phyloP scores from a whole-genome alignment of 2,797 vertebrate genomes.

The Paratrypauchen microcephalus region DNA sequence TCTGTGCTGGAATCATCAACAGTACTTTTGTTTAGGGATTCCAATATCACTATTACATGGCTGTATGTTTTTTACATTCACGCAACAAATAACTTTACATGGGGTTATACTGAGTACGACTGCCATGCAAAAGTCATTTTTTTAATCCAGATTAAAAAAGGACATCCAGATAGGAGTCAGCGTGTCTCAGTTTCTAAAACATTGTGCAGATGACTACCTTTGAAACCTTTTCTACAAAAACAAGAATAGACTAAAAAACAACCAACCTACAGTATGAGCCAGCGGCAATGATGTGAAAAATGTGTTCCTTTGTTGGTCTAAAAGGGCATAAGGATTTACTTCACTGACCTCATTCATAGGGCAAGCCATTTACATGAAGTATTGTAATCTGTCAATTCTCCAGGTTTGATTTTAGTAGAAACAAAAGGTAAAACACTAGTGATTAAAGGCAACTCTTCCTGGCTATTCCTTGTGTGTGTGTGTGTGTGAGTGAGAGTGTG shows the following conservation, averaged over 20 bases:
- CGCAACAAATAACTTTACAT: too few relatives aligned
- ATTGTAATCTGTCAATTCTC: not conserved
- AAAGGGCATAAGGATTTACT: not conserved
- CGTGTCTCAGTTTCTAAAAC: not conserved
- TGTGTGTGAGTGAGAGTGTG: not conserved
- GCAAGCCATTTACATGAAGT: not conserved
- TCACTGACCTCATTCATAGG: not conserved
- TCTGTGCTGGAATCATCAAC: too few relatives aligned
- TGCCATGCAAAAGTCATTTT: too few relatives aligned
- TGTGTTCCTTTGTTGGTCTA: not conserved
- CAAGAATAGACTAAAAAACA: not conserved
- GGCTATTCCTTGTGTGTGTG: conserved; percentile 11
- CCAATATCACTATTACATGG: too few relatives aligned
- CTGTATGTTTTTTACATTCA: too few relatives aligned
- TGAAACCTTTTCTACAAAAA: too few relatives aligned
- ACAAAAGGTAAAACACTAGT: not conserved
- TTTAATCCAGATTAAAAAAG: too few relatives aligned
- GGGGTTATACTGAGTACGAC: too few relatives aligned
- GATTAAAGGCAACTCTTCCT: conserved; percentile 21
- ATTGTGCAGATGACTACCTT: not conserved
- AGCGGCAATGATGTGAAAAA: not conserved
- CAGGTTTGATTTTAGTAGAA: not conserved
- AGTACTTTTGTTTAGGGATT: too few relatives aligned
- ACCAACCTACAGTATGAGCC: not conserved
- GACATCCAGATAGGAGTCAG: too few relatives aligned